Base-by-base conservation (phyloP, 2,888 invertebrate genomes). In the Cataglyphis rosenhaueri region DNA sequence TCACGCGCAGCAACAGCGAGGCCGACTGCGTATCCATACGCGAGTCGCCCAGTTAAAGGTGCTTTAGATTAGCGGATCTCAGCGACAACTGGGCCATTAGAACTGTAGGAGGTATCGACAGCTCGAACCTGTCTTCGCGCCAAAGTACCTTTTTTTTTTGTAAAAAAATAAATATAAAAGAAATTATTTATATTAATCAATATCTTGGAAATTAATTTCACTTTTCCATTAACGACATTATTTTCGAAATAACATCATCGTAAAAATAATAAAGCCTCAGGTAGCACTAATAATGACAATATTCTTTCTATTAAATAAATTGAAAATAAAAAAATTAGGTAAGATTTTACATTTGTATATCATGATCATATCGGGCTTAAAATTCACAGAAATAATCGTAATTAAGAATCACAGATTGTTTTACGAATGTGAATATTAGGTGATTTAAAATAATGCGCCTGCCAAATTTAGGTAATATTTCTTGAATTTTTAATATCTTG, bases 211-310 rank as follows among this genome's bases (percentile, higher is more conserved):
- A 52, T 52, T 52, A n/a, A 52, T 52, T n/a, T n/a, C 0, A 8
- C 44, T 57, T 32, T 32, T 78, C 8, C 12, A 57, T 44, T 59
- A 70, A 44, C 44, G 18, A 59, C 32, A 18, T 79, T 59, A 48
- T 70, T 79, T 79, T 61, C 44, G 21, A 68, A 41, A 44, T 59
- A 76, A n/a, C 12, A 62, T 65, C 55, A 29, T 66, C 66, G 32
- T 44, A 44, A 68, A 78, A 78, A 78, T 68, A 79, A 78, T 48
- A 70, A 3, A 52, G 1, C 2, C n/a, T 8, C n/a, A 8, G 18
- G 1, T 18, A 48, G 18, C 15, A 5, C 4, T 44, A 44, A 15
- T 44, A 38, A 12, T 12, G 18, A 6, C 18, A 48, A 18, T 18
- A 48, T 48, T 6, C 48, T 6, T 48, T 48, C 6, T 5, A 44